Conservation (phyloP, 2,113 vertebrate species). For the Gavialis gangeticus region DNA sequence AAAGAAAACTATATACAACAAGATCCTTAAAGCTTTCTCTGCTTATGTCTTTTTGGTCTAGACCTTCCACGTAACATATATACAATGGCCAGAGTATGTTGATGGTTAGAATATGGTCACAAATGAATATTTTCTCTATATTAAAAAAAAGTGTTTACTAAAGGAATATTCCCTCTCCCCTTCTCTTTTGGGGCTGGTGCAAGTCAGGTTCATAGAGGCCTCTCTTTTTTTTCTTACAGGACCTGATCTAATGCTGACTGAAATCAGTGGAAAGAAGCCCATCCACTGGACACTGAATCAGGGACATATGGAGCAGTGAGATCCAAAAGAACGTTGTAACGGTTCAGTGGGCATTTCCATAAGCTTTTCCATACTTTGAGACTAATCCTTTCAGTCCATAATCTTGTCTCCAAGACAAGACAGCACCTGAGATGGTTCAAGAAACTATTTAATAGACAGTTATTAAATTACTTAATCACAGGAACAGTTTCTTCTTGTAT, state of each 20-base stretch:
- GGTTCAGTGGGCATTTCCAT: background rate
- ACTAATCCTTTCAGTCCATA: background rate
- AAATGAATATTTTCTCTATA: background rate
- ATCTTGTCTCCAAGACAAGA: background rate
- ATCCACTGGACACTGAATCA: background rate
- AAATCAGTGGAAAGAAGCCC: background rate
- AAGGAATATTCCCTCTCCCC: background rate
- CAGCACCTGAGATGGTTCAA: background rate
- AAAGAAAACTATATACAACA: conserved; percentile 48
- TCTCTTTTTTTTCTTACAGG: background rate
- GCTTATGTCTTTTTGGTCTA: background rate
- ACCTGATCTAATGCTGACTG: background rate
- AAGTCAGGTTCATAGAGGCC: background rate
- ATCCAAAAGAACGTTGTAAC: background rate
- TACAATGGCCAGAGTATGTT: background rate
- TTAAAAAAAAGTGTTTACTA: background rate
- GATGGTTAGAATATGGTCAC: background rate
- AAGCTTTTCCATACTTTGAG: background rate
- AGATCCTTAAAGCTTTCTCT: conserved; percentile 42
- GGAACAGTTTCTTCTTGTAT: conserved; percentile 27
- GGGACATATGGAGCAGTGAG: background rate
- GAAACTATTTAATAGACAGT: background rate
- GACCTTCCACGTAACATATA: background rate
- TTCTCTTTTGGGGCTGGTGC: too few species aligned
- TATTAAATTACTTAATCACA: background rate